Evolutionary conservation across 2,888 invertebrate genomes (phyloP).

Genomic region (Aromia moschata): DNA sequence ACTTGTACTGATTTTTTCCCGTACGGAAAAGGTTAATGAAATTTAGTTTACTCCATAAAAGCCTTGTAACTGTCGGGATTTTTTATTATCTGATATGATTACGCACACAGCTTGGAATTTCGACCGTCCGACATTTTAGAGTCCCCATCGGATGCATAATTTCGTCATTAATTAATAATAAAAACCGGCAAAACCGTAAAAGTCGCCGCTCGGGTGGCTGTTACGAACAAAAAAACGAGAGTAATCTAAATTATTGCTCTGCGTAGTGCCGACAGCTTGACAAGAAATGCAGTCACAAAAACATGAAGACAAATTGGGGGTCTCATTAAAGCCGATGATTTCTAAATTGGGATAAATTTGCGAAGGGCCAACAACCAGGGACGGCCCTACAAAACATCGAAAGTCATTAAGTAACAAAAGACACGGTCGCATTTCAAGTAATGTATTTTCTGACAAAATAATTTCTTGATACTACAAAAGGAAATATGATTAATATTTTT

Average conservation of each 20-base stretch:
- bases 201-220: not conserved
- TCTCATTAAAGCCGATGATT: not conserved
- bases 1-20: too few relatives aligned
- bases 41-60: too few relatives aligned
- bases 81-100: too few relatives aligned
- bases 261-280: not conserved
- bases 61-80: too few relatives aligned
- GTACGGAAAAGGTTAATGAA: too few relatives aligned
- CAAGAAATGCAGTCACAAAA: not conserved
- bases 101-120: too few relatives aligned
- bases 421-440: too few relatives aligned
- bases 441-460: too few relatives aligned
- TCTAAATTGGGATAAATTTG: not conserved
- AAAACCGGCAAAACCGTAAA: not conserved
- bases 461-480: too few relatives aligned
- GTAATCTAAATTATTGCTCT: not conserved
- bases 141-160: too few relatives aligned
- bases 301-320: not conserved
- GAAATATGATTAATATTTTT: too few relatives aligned
- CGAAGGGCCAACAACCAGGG: not conserved
- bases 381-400: not conserved
- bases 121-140: too few relatives aligned
- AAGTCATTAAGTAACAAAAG: not conserved
- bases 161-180: not conserved
- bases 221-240: not conserved